Evolutionary conservation across 2,888 invertebrate species (phyloP).

Genomic region (Eristalis arbustorum): DNA sequence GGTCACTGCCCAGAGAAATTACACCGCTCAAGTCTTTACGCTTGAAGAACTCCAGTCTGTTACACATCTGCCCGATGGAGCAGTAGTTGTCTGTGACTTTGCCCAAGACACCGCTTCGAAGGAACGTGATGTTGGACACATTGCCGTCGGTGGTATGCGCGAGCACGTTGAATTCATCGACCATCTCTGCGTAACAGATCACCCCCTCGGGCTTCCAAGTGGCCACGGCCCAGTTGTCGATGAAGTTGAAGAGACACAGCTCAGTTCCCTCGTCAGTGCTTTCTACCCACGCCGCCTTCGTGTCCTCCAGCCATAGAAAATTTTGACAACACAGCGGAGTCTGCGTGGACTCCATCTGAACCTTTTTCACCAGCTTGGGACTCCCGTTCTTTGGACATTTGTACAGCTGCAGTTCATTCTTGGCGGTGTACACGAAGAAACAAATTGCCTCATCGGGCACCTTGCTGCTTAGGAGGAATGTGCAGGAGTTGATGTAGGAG

Average conservation of each 20-base stretch:
- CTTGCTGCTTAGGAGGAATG: constrained; percentile 77
- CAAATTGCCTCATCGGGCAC: constrained; percentile 78
- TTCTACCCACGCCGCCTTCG: constrained; percentile 1
- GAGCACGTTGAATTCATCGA: not conserved
- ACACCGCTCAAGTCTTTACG: constrained; percentile 50
- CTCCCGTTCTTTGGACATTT: constrained; percentile 34
- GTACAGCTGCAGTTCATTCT: constrained; percentile 66
- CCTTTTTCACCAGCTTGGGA: not conserved
- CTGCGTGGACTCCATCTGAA: not conserved
- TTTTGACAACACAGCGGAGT: constrained; percentile 24
- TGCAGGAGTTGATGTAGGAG: constrained; percentile 83
- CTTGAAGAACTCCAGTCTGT: constrained; percentile 20
- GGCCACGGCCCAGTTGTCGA: not conserved
- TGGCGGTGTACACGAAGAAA: constrained; percentile 75
- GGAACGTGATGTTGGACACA: constrained; percentile 1
- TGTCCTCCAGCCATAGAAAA: constrained; percentile 2
- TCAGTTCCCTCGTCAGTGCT: constrained; percentile 17
- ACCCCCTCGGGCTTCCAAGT: not conserved
- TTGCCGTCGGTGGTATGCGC: constrained; percentile 32
- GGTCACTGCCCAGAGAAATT: constrained; percentile 74
- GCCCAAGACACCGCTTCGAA: not conserved
- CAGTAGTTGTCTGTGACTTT: not conserved
- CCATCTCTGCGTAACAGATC: constrained; percentile 13
- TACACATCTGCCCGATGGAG: constrained; percentile 22
- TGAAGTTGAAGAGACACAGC: not conserved